Evolutionary conservation across 2,888 invertebrate species (phyloP).

Genomic region (Spilosoma lubricipeda): DNA sequence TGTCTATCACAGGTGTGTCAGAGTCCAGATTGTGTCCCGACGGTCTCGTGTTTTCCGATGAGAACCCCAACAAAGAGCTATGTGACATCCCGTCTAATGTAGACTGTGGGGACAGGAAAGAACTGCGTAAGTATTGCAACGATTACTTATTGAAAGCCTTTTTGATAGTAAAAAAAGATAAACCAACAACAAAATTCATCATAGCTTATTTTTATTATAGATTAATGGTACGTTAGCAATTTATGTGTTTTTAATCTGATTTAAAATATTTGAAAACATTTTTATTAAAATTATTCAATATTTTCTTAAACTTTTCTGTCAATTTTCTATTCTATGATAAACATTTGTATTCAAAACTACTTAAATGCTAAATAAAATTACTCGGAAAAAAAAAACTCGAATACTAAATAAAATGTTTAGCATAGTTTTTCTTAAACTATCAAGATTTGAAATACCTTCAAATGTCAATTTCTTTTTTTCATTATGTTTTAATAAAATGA

Average conservation of each 20-base stretch:
- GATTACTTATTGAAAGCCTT: background rate
- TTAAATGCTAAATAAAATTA: no score
- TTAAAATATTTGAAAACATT: background rate
- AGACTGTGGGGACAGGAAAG: constrained; percentile 91
- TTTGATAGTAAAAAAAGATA: background rate
- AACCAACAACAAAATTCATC: no score
- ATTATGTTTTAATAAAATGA: no score
- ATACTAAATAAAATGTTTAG: no score
- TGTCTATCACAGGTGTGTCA: constrained; percentile 75
- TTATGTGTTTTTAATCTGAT: no score
- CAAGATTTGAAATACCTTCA: no score
- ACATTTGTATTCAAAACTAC: no score
- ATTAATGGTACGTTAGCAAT: no score
- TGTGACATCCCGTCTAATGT: constrained; percentile 93
- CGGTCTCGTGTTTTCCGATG: constrained; percentile 91
- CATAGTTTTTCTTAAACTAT: no score
- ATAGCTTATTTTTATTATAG: background rate
- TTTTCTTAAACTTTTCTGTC: background rate
- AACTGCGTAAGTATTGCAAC: constrained; percentile 88
- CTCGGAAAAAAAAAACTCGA: no score
- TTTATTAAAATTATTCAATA: background rate
- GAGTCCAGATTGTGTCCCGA: constrained; percentile 91
- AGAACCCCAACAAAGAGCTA: constrained; percentile 89
- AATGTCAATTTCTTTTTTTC: no score
- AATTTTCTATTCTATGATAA: no score